Percentiles rank a stretch among this genome's conserved stretches.
Conservation (phyloP, 2,113 vertebrate genomes). For the Pluvianellus socialis region DNA sequence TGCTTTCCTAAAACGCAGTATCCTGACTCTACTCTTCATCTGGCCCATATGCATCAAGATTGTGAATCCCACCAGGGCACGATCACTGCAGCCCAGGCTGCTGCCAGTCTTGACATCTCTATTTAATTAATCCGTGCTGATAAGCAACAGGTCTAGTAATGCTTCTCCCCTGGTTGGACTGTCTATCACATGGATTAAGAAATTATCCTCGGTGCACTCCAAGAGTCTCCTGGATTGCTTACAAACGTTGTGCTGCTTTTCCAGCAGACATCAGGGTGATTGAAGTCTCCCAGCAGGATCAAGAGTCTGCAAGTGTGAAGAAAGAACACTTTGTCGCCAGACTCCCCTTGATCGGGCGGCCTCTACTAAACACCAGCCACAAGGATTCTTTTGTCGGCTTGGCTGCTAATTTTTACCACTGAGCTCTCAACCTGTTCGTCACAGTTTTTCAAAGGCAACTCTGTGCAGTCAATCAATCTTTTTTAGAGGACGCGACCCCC, state of each 20-base stretch:
- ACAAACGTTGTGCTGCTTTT: background rate
- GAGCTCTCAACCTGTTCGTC: background rate
- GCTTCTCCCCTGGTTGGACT: background rate
- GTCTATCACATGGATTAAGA: background rate
- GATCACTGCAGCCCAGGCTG: background rate
- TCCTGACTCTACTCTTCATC: background rate
- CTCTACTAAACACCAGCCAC: background rate
- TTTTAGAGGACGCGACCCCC: background rate
- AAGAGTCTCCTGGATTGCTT: background rate
- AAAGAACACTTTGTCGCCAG: background rate
- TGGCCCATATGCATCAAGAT: background rate
- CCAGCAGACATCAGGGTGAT: background rate
- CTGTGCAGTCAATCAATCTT: background rate
- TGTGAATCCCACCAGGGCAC: background rate
- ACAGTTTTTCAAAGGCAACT: background rate
- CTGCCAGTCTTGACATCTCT: background rate
- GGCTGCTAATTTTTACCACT: background rate
- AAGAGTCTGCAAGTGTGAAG: background rate
- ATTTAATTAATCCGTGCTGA: background rate
- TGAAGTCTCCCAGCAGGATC: background rate
- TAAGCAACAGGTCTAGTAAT: background rate
- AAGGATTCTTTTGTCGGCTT: background rate
- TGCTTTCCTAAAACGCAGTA: background rate
- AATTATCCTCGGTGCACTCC: background rate
- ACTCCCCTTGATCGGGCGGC: accelerated